These are phyloP conservation scores for Salvelinus alpinus DNA, from an alignment of 2,113 vertebrate genomes.

Conservation along the genomic window DNA sequence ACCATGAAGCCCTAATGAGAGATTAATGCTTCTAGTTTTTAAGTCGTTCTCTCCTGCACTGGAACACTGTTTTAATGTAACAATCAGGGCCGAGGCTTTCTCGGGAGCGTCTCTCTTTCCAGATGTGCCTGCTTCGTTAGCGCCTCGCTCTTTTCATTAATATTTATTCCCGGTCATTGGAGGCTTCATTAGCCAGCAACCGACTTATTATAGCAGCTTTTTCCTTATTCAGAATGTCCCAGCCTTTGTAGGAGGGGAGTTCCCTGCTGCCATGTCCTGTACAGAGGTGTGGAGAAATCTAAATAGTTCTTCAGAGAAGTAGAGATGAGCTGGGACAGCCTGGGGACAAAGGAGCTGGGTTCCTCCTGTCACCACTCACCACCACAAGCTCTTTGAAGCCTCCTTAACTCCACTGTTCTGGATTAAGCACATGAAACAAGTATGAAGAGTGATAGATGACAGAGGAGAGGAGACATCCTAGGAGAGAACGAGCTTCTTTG, in stretches of 20 bases:
- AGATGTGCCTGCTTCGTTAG: constrained; percentile 67
- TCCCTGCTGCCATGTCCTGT: constrained; percentile 36
- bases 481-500: constrained; percentile 49
- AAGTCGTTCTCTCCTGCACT: neutral
- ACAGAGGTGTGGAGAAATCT: constrained; percentile 30
- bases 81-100: constrained; percentile 32
- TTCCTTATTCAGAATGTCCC: constrained; percentile 57
- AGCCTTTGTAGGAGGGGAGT: constrained; percentile 21
- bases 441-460: constrained; percentile 54
- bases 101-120: constrained; percentile 46
- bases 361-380: constrained; percentile 48
- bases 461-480: constrained; percentile 46
- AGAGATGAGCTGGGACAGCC: constrained; percentile 37
- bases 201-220: constrained; percentile 61
- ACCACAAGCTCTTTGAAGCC: constrained; percentile 58
- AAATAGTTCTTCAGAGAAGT: constrained; percentile 7
- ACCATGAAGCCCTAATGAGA: neutral
- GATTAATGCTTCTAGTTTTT: neutral
- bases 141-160: constrained; percentile 59
- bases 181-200: constrained; percentile 63
- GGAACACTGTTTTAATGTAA: constrained; percentile 45
- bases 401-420: constrained; percentile 61
- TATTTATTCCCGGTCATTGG: constrained; percentile 65
- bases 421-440: constrained; percentile 56
- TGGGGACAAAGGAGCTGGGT: constrained; percentile 28